Percentiles rank a stretch among this genome's conserved stretches.
phyloP scores from a whole-genome alignment of 2,888 invertebrate genomes.

The Cactoblastis cactorum region DNA sequence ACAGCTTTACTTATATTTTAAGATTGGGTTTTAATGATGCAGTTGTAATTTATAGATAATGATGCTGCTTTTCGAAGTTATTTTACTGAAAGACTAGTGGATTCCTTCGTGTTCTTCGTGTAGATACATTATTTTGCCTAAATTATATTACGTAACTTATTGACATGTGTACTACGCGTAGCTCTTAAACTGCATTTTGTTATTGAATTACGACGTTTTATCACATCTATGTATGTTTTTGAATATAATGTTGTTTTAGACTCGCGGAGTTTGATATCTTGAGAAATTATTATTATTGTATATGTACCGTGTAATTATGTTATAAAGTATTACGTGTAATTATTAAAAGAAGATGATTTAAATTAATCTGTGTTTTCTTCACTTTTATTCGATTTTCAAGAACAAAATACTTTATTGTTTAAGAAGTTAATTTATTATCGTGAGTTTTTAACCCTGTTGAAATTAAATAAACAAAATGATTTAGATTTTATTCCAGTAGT shows the following conservation, averaged over 20 bases:
- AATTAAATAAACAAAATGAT: no score
- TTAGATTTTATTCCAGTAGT: no score
- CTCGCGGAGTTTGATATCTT: conserved; percentile 72
- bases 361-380: conserved; percentile 47
- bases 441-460: no score
- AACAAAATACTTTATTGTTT: no score
- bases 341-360: conserved; percentile 77
- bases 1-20: conserved; percentile 72
- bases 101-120: conserved; percentile 53
- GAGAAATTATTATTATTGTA: conserved; percentile 78
- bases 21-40: conserved; percentile 37
- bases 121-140: conserved; percentile 67
- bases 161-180: conserved; percentile 66
- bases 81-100: conserved; percentile 34
- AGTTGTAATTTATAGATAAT: conserved; percentile 19
- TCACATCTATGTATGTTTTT: conserved; percentile 66
- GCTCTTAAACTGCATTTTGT: conserved; percentile 71
- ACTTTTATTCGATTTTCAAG: no score
- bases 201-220: conserved; percentile 60
- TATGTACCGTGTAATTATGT: conserved; percentile 78
- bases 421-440: no score
- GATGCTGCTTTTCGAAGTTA: conserved; percentile 19
- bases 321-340: conserved; percentile 78
- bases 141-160: conserved; percentile 78
- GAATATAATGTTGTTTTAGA: conserved; percentile 65